A percentile compares a stretch with the other conserved stretches of the same genome.
Conservation (phyloP, 2,113 vertebrate species). For the Synodontis membranacea region DNA sequence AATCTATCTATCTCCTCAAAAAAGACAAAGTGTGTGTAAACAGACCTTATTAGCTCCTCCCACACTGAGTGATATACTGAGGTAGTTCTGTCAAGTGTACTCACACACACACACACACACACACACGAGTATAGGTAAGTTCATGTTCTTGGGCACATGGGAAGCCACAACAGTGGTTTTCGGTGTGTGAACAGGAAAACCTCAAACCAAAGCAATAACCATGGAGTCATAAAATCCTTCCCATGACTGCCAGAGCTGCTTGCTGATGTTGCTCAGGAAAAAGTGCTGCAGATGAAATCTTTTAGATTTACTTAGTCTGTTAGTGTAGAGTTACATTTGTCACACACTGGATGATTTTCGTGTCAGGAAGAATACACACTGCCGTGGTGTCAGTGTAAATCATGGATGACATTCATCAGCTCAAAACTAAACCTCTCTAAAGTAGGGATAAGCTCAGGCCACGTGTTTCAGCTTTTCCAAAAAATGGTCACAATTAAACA, state of each 20-base stretch:
- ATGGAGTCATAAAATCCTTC: slow-evolving; percentile 28
- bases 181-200: slow-evolving; percentile 28
- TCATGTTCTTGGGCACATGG: slow-evolving; percentile 8
- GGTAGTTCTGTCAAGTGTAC: neutral
- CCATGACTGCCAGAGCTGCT: neutral
- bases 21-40: slow-evolving; percentile 40
- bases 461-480: neutral
- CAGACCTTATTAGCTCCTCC: slow-evolving; percentile 23
- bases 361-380: slow-evolving; percentile 1
- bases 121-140: neutral
- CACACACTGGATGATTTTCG: neutral
- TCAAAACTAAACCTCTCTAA: neutral
- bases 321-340: neutral
- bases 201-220: slow-evolving; percentile 27
- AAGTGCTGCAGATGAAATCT: neutral
- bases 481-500: neutral
- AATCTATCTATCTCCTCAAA: slow-evolving; percentile 50
- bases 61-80: slow-evolving; percentile 19
- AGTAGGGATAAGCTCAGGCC: neutral
- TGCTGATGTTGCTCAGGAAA: slow-evolving; percentile 22
- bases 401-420: neutral
- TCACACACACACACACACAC: slow-evolving; percentile 8
- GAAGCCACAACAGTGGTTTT: neutral
- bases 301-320: neutral
- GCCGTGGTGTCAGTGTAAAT: neutral